phyloP scores from a whole-genome alignment of 92 coral and sea anemone species.

The Pocillopora meandrina region DNA sequence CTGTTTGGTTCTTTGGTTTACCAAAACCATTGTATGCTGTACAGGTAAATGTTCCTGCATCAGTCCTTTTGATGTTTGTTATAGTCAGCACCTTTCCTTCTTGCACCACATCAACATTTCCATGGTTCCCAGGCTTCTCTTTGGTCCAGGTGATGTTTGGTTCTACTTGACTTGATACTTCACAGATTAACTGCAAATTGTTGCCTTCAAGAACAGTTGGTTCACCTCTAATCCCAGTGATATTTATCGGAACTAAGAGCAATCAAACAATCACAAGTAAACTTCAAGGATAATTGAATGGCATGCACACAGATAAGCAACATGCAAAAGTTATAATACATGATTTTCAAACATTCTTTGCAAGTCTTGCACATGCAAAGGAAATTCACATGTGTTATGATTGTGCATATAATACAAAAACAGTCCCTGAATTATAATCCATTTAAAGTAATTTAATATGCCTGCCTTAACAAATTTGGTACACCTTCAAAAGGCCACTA shows the following conservation, averaged over 20 bases:
- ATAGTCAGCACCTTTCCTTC: background rate
- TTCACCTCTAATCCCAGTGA: background rate
- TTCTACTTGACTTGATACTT: background rate
- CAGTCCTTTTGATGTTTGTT: background rate
- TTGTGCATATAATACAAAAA: too few species aligned
- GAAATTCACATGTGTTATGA: too few species aligned
- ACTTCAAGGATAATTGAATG: too few species aligned
- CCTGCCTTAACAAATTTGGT: too few species aligned
- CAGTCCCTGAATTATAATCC: too few species aligned
- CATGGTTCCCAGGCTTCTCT: background rate
- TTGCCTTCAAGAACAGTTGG: background rate
- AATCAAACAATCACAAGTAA: too few species aligned
- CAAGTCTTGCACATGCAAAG: too few species aligned
- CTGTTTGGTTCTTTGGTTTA: background rate
- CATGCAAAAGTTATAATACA: too few species aligned
- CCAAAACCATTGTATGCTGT: slow-evolving; percentile 2
- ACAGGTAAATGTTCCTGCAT: slow-evolving; percentile 8
- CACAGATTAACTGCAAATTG: background rate
- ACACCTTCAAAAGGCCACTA: too few species aligned
- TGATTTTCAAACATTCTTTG: too few species aligned
- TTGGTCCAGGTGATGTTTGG: slow-evolving; percentile 11
- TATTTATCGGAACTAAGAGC: background rate
- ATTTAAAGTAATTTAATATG: too few species aligned
- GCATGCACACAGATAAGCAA: too few species aligned
- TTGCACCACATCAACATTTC: background rate